These are phyloP conservation scores for Bujurquina vittata DNA, from an alignment of 2,113 vertebrate genomes.

Conservation along the genomic window DNA sequence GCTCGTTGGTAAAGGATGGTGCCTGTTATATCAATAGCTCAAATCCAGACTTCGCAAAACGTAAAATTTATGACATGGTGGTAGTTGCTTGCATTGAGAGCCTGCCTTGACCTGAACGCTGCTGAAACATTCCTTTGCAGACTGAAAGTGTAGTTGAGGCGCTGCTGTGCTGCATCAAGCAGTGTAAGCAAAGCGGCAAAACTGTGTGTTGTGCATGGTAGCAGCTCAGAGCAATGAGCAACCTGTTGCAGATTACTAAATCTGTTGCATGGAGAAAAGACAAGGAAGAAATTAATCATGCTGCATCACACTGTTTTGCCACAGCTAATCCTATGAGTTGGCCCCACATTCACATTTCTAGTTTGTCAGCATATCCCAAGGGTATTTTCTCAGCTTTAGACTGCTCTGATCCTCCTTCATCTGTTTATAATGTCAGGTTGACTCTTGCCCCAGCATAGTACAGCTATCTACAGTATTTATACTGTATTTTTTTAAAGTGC, in stretches of 20 bases:
- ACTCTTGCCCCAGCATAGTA: constrained; percentile 21
- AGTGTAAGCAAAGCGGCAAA: constrained; percentile 14
- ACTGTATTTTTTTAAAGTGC: not conserved
- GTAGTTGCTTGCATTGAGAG: not conserved
- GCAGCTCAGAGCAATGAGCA: constrained; percentile 31
- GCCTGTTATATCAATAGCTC: constrained; percentile 67
- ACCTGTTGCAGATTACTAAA: constrained; percentile 62
- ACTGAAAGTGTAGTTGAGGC: constrained; percentile 3
- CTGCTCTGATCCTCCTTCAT: constrained; percentile 57
- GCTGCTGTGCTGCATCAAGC: not conserved
- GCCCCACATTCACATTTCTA: constrained; percentile 63
- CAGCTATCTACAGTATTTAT: not conserved
- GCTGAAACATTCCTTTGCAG: constrained; percentile 8
- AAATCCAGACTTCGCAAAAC: constrained; percentile 40
- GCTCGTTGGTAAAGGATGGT: constrained; percentile 65
- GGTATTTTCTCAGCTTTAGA: constrained; percentile 62
- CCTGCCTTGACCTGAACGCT: not conserved
- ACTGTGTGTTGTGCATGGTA: constrained; percentile 21
- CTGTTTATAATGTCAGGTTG: constrained; percentile 47
- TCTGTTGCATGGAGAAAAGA: constrained; percentile 22
- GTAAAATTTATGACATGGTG: constrained; percentile 8
- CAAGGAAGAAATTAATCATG: constrained; percentile 35
- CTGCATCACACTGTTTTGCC: constrained; percentile 40
- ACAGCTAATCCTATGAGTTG: constrained; percentile 45
- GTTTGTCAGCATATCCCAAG: constrained; percentile 66